These are phyloP conservation scores for Furnarius figulus DNA, from an alignment of 2,113 vertebrate species.

Conservation along the genomic window DNA sequence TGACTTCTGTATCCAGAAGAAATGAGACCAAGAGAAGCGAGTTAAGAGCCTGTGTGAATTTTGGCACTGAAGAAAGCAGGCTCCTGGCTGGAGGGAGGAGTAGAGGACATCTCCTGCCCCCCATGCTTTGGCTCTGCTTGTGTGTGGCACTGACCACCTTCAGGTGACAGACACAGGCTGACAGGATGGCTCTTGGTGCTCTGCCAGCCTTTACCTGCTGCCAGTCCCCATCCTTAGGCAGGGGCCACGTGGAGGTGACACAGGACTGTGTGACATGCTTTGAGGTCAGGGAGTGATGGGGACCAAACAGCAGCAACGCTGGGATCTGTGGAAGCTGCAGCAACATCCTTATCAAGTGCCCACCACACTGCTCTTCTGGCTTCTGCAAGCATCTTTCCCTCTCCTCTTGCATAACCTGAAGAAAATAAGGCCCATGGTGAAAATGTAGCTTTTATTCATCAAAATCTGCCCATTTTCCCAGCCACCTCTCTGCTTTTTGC, in stretches of 20 bases:
- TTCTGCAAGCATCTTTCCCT: background rate
- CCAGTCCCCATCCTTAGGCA: background rate
- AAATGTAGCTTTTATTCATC: fast-evolving
- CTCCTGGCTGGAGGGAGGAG: background rate
- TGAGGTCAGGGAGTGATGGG: background rate
- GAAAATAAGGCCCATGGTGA: background rate
- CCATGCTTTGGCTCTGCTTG: fast-evolving
- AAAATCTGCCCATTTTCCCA: background rate
- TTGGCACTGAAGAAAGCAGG: background rate
- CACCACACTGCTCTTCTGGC: background rate
- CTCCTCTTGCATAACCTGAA: background rate
- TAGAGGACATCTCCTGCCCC: background rate
- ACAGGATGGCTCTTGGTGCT: background rate
- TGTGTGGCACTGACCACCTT: background rate
- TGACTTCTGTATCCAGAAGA: background rate
- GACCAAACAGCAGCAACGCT: fast-evolving
- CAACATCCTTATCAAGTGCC: background rate
- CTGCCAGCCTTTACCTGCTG: background rate
- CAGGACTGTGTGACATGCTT: background rate
- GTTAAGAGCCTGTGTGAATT: background rate
- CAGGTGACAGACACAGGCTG: background rate
- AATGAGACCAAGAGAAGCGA: background rate
- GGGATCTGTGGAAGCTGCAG: background rate
- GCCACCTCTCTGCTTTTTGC: background rate
- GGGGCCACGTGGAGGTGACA: fast-evolving